Base-by-base conservation (phyloP, 2,113 vertebrate genomes). In the Dermatemys mawii region DNA sequence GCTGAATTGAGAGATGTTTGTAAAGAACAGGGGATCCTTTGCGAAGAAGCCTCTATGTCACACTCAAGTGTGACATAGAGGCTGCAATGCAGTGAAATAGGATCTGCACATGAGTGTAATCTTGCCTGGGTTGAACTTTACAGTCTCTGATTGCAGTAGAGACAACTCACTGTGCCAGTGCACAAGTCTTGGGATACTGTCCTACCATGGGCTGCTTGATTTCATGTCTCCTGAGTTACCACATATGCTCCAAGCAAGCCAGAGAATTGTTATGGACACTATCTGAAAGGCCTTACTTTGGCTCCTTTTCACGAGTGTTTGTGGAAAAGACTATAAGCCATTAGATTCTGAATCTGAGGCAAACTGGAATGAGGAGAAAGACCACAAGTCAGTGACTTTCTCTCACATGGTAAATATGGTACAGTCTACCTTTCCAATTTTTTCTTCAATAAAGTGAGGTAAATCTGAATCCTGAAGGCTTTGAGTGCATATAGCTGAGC, bases 221-320 rank as follows among this genome's bases (percentile, higher is more conserved):
- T 73, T 73, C 12, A 14, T 41, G n/a, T 48, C 50, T 41, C 51
- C 35, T 93, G 76, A 38, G 41, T 95, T 96, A 88, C 89, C 5
- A 49, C 92, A 80, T 12, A 5, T 91, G 70, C 87, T 93, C 89
- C 70, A 86, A 75, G 82, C 78, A 93, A 95, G 51, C 21, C 32
- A 70, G 88, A 81, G 93, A 88, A 95, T 96, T 95, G 95, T 96
- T 95, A 88, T 89, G 85, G 92, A 95, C 0, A 0, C 49, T 95
- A 94, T 94, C 95, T 96, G 91, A 95, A 96, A 70, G 88, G 24
- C 86, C 93, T 97, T 32, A 87, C 81, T 91, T 97, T 97, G 95
- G 92, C 93, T 93, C 29, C 67, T 92, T 86, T 95, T 95, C 89
- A 50, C 81, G 95, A 96, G 96, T 94, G 95, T 90, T 97, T 96